phyloP scores from a whole-genome alignment of 1,140 invertebrate genomes.

The Bemisia tabaci region DNA sequence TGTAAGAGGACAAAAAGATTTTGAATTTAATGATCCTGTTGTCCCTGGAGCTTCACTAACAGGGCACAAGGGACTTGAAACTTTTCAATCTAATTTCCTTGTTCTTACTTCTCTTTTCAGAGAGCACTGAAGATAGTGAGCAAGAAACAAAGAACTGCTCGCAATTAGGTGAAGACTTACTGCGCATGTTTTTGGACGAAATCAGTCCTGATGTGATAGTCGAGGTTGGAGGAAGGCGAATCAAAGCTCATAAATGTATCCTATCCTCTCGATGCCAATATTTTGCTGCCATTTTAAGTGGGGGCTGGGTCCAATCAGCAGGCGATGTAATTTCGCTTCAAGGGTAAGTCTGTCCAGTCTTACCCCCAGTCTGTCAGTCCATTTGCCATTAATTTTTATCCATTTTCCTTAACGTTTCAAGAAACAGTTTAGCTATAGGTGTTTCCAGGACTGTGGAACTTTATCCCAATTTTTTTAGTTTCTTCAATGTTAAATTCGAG shows the following conservation, averaged over 20 bases:
- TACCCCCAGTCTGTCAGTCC: no score
- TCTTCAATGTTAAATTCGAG: no score
- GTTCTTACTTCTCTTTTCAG: no score
- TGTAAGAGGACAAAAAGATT: no score
- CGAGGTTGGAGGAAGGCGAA: constrained; percentile 57
- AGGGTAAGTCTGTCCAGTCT: constrained; percentile 47
- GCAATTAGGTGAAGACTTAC: constrained; percentile 65
- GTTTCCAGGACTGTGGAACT: no score
- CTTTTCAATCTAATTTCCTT: no score
- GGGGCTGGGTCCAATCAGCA: constrained; percentile 63
- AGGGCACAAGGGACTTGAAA: no score
- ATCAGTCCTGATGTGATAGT: constrained; percentile 71
- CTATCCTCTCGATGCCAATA: constrained; percentile 77
- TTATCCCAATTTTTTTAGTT: no score
- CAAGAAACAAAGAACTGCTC: constrained; percentile 42
- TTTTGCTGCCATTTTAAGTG: constrained; percentile 76
- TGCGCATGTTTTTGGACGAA: constrained; percentile 80
- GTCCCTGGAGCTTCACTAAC: no score
- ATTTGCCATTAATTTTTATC: constrained; percentile 14
- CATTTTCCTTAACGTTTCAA: constrained; percentile 21
- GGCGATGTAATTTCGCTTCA: constrained; percentile 68
- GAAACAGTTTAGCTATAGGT: background rate
- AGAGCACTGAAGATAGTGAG: constrained; percentile 34
- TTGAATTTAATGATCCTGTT: no score
- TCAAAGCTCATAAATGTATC: constrained; percentile 81